Conservation (phyloP, 2,113 vertebrate genomes). For the Trichomycterus rosablanca region DNA sequence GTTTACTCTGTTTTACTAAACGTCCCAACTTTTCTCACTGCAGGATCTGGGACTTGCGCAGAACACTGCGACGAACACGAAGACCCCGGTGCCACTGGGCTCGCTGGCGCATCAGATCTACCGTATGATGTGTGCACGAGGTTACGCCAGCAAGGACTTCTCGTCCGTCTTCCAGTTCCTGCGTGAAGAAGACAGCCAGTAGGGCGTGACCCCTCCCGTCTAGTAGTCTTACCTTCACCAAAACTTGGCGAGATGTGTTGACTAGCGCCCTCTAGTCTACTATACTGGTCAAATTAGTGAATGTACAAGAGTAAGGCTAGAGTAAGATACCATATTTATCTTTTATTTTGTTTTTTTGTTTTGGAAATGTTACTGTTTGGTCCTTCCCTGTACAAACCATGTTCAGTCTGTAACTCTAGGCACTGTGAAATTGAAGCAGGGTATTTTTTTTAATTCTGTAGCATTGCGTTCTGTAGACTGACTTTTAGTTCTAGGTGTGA, state of each 20-base stretch:
- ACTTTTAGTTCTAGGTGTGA: not conserved
- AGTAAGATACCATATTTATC: constrained; percentile 1
- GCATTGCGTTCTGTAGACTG: constrained; percentile 81
- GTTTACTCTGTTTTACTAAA: too few relatives aligned
- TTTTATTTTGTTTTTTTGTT: constrained; percentile 37
- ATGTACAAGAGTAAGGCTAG: constrained; percentile 24
- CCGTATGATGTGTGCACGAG: constrained; percentile 93
- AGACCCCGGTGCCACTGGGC: constrained; percentile 84
- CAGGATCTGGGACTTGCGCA: constrained; percentile 96
- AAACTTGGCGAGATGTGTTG: too few relatives aligned
- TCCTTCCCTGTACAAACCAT: constrained; percentile 38
- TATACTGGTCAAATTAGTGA: too few relatives aligned
- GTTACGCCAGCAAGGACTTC: constrained; percentile 94
- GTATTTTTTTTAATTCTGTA: constrained; percentile 64
- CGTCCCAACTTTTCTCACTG: constrained; percentile 16
- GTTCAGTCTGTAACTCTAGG: constrained; percentile 46
- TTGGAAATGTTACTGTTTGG: constrained; percentile 49
- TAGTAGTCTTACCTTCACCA: too few relatives aligned
- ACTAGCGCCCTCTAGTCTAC: too few relatives aligned
- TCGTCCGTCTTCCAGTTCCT: constrained; percentile 96
- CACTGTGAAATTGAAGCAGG: constrained; percentile 29
- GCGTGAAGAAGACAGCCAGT: constrained; percentile 87
- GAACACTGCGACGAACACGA: constrained; percentile 89
- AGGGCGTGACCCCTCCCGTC: too few relatives aligned
- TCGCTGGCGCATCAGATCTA: constrained; percentile 93